These are phyloP conservation scores for Epinephelus awoara DNA, from an alignment of 2,797 vertebrate species.

Conservation along the genomic window DNA sequence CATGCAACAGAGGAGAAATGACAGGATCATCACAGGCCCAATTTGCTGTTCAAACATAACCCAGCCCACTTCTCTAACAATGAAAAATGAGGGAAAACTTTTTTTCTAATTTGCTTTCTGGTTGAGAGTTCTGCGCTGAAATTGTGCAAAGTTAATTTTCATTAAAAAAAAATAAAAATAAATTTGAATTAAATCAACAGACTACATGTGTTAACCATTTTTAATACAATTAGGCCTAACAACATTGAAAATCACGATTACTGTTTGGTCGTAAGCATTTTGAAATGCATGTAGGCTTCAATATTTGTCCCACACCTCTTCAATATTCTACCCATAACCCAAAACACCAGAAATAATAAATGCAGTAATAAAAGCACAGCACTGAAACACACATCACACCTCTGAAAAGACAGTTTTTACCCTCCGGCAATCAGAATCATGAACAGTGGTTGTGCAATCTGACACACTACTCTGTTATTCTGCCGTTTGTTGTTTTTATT, in stretches of 20 bases:
- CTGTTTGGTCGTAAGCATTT: neutral
- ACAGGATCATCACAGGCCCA: constrained; percentile 25
- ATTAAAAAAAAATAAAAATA: neutral
- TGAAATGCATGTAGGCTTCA: neutral
- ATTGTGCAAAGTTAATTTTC: neutral
- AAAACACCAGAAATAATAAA: constrained; percentile 46
- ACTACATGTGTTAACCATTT: neutral
- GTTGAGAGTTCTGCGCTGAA: neutral
- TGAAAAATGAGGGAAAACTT: neutral
- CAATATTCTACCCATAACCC: constrained; percentile 37
- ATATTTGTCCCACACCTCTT: neutral
- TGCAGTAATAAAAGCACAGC: constrained; percentile 52
- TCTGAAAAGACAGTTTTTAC: constrained; percentile 44
- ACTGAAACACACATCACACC: constrained; percentile 44
- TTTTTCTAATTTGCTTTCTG: constrained; percentile 4
- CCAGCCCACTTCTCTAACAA: neutral
- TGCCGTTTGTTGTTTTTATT: constrained; percentile 45
- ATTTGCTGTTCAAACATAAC: constrained; percentile 46
- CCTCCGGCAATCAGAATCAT: constrained; percentile 44
- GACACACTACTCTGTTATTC: constrained; percentile 32
- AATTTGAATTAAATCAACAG: neutral
- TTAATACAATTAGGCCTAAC: neutral
- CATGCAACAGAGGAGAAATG: neutral
- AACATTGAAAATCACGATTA: constrained; percentile 3
- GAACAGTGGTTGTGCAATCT: constrained; percentile 38